Percentiles rank a stretch among this genome's conserved stretches.
These are phyloP conservation scores for Atethmia centrago DNA, from an alignment of 2,888 invertebrate species.

Conservation along the genomic window DNA sequence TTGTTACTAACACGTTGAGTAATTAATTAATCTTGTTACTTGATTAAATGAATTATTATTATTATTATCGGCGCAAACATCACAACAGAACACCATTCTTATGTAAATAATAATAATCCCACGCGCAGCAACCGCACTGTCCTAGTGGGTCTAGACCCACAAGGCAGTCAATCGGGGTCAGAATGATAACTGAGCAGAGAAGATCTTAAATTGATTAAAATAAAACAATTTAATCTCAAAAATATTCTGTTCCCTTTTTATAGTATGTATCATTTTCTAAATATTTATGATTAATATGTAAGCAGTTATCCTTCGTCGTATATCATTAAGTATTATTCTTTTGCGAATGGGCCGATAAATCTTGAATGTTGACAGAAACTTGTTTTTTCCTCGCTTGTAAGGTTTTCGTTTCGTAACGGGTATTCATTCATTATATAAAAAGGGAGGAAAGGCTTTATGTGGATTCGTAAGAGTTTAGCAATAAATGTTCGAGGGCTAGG, in stretches of 20 bases:
- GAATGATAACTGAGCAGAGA: background rate
- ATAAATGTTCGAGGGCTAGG: background rate
- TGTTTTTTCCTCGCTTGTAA: background rate
- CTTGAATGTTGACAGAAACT: slow-evolving; percentile 33
- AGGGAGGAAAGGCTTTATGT: slow-evolving; percentile 13
- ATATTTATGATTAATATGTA: slow-evolving; percentile 26
- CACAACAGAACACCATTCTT: too few species aligned
- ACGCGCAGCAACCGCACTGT: too few species aligned
- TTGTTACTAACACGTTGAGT: too few species aligned
- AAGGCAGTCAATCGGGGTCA: too few species aligned
- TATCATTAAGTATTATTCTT: slow-evolving; percentile 43
- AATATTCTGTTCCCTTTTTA: background rate
- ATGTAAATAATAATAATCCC: too few species aligned
- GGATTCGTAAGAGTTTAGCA: slow-evolving; percentile 4
- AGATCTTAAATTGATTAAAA: too few species aligned
- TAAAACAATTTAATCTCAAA: background rate
- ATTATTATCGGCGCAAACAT: too few species aligned
- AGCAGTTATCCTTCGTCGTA: slow-evolving; percentile 40
- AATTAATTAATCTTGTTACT: too few species aligned
- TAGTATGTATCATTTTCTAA: slow-evolving; percentile 4
- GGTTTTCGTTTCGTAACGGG: slow-evolving; percentile 16
- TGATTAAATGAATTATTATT: too few species aligned
- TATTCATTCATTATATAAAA: slow-evolving; percentile 39
- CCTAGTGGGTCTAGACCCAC: too few species aligned
- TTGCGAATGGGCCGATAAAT: slow-evolving; percentile 23